Percentiles rank a stretch among this genome's conserved stretches.
Conservation (phyloP, 1,140 invertebrate genomes). For the Drosophila repleta region DNA sequence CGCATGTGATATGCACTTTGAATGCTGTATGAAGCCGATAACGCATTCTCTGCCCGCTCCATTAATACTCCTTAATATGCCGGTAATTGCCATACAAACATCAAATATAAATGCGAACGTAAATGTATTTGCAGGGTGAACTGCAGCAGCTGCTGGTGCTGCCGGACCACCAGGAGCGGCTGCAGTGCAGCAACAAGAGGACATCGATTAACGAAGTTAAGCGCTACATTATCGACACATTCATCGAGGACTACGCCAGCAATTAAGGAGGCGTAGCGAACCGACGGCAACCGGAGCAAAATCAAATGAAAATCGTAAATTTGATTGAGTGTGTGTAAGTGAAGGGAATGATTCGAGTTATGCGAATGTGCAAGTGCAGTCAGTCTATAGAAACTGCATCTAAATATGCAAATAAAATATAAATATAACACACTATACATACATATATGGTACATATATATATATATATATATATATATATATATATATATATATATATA, state of each 20-base stretch:
- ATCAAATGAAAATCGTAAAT: conserved; percentile 53
- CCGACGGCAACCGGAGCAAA: conserved; percentile 31
- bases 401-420: conserved; percentile 28
- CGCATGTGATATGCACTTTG: conserved; percentile 33
- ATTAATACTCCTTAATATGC: conserved; percentile 49
- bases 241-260: conserved; percentile 79
- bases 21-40: conserved; percentile 48
- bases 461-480: conserved; percentile 23
- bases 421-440: conserved; percentile 32
- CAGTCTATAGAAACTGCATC: conserved; percentile 24
- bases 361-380: conserved; percentile 9
- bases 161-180: conserved; percentile 77
- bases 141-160: conserved; percentile 77
- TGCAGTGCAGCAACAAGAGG: conserved; percentile 77
- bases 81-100: conserved; percentile 52
- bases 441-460: too few relatives aligned
- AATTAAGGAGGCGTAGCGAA: conserved; percentile 51
- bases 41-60: conserved; percentile 47
- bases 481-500: too few relatives aligned
- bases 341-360: conserved; percentile 31
- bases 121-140: conserved; percentile 62
- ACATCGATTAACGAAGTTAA: conserved; percentile 83
- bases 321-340: conserved; percentile 8
- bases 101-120: neutral
- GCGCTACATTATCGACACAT: conserved; percentile 83